Base-by-base conservation (phyloP, 2,113 vertebrate species). In the Eudyptes chrysolophus region DNA sequence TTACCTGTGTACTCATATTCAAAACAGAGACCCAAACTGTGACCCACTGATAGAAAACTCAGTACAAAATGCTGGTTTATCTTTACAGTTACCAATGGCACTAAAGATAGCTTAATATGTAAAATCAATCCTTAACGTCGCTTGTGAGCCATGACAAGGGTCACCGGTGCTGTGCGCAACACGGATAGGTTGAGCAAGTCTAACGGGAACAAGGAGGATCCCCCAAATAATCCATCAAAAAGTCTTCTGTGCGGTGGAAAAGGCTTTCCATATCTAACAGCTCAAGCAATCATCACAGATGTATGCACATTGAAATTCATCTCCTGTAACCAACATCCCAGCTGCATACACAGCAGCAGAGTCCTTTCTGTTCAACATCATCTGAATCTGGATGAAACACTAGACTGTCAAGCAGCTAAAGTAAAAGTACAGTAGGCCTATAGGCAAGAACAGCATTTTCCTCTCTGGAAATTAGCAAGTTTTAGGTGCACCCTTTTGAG, bases 401-500 rank as follows among this genome's bases (percentile, higher is more conserved):
- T 1, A 32, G 27, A 34, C 32, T 55, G 14, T 7, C 0, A 0
- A 71, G 38, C 19, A 51, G 26, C 48, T 77, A 2, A 26, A 80
- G 32, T 6, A 29, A 74, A 76, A 40, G 13, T 1, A 1, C 36
- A 16, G 29, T 2, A 83, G 70, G 48, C 42, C 66, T 40, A 12
- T 0, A 54, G 54, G 70, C 32, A 76, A 83, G 26, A 68, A 38
- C 7, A 71, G 17, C 3, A 0, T 15, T 78, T 84, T 42, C 24
- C 25, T 36, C 65, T 54, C 57, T 16, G 20, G 21, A 76, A 78
- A 60, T 44, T 8, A 42, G 25, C 26, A 65, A 86, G 32, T 42
- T 75, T 55, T 65, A 84, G 62, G 16, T 25, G 17, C 9, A 60
- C 13, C 7, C 26, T 76, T 62, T 32, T 34, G 52, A 54, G 38